These are phyloP conservation scores for Mellivora capensis DNA, from an alignment of 2,113 vertebrate genomes.

Conservation along the genomic window DNA sequence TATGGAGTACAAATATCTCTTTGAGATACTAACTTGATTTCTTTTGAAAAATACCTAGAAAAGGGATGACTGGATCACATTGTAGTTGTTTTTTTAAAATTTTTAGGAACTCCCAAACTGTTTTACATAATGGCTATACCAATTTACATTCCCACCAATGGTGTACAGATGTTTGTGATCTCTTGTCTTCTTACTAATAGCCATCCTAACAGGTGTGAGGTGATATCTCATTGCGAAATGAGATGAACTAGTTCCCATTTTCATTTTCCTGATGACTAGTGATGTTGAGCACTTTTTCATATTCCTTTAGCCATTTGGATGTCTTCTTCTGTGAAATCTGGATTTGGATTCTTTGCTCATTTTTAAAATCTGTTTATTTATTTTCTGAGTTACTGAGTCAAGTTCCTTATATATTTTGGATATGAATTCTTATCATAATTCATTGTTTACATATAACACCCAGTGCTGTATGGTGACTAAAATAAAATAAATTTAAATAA, in stretches of 20 bases:
- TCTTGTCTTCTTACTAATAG: not conserved
- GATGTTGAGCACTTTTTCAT: not conserved
- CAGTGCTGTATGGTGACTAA: no score
- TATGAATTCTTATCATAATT: not conserved
- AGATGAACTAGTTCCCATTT: not conserved
- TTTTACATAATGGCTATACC: not conserved
- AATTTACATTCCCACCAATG: not conserved
- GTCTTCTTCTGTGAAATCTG: not conserved
- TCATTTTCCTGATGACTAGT: not conserved
- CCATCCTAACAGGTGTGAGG: not conserved
- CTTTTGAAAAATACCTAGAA: not conserved
- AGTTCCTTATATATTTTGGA: not conserved
- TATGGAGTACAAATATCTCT: not conserved
- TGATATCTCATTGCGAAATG: not conserved
- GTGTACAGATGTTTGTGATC: not conserved
- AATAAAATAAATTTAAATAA: no score
- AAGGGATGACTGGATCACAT: not conserved
- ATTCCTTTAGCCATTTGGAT: not conserved
- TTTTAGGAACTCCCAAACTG: not conserved
- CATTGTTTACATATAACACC: no score
- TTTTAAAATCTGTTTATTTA: not conserved
- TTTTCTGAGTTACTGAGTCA: no score
- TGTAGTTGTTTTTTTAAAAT: no score
- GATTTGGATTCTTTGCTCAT: not conserved
- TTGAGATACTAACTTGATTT: not conserved